These are phyloP conservation scores for Apodemia zela DNA, from an alignment of 2,888 invertebrate genomes.

Conservation along the genomic window DNA sequence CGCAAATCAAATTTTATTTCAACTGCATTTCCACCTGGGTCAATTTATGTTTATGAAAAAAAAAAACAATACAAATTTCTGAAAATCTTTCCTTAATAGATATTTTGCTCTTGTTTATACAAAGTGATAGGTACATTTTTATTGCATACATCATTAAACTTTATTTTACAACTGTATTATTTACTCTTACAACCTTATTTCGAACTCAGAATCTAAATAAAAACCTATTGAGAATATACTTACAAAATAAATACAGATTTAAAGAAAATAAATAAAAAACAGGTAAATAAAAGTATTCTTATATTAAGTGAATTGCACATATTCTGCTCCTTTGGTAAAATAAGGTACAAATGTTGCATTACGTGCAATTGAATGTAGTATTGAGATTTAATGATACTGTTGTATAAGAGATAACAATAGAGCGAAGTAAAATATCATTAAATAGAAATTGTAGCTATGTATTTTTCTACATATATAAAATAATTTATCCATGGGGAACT, in stretches of 20 bases:
- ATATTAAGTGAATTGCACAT: slow-evolving; percentile 30
- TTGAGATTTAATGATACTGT: background rate
- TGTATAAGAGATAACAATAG: background rate
- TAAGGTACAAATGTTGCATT: slow-evolving; percentile 26
- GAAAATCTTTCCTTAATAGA: background rate
- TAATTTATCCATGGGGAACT: background rate
- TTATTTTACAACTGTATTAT: background rate
- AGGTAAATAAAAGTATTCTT: slow-evolving; percentile 16
- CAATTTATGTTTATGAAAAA: background rate
- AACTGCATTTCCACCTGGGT: background rate
- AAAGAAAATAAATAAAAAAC: slow-evolving; percentile 7
- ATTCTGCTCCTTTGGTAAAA: slow-evolving; percentile 30
- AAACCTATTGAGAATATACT: background rate
- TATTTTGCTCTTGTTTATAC: background rate
- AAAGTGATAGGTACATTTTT: background rate
- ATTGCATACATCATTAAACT: background rate
- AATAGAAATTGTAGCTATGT: background rate
- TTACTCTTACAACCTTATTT: background rate
- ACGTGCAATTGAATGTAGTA: background rate
- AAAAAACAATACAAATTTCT: background rate
- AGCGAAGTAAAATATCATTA: background rate
- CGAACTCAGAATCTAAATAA: background rate
- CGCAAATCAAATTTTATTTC: background rate
- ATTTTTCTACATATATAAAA: background rate
- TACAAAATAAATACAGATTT: background rate